Percentiles rank a stretch among this genome's conserved stretches.
Conservation (phyloP, 2,113 vertebrate genomes). For the Ellobius talpinus region DNA sequence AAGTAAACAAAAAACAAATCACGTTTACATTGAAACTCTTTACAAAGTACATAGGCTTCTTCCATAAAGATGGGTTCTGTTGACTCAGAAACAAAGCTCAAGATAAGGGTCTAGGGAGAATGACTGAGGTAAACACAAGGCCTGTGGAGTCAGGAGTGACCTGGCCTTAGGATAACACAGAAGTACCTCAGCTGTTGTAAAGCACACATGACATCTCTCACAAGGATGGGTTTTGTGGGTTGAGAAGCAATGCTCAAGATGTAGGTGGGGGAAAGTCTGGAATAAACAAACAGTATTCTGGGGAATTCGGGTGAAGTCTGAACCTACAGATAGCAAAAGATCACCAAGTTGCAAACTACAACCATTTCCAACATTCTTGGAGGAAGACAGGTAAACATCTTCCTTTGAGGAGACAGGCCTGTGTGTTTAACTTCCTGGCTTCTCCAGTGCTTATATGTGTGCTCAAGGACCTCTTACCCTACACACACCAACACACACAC, state of each 20-base stretch:
- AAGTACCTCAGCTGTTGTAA: background rate
- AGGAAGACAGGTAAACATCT: background rate
- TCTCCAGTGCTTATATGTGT: background rate
- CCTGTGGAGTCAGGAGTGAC: background rate
- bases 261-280: background rate
- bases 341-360: background rate
- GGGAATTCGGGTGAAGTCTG: background rate
- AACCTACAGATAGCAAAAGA: background rate
- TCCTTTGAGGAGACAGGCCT: background rate
- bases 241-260: background rate
- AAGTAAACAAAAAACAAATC: background rate
- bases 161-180: background rate
- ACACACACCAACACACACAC: background rate
- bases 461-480: background rate
- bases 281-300: background rate
- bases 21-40: background rate
- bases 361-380: background rate
- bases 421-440: background rate
- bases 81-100: background rate
- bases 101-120: background rate
- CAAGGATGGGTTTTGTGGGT: background rate
- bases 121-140: background rate
- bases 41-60: background rate
- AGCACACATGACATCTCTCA: background rate
- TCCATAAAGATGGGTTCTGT: background rate